Conservation (phyloP, 2,113 vertebrate species). For the Hyla sarda region DNA sequence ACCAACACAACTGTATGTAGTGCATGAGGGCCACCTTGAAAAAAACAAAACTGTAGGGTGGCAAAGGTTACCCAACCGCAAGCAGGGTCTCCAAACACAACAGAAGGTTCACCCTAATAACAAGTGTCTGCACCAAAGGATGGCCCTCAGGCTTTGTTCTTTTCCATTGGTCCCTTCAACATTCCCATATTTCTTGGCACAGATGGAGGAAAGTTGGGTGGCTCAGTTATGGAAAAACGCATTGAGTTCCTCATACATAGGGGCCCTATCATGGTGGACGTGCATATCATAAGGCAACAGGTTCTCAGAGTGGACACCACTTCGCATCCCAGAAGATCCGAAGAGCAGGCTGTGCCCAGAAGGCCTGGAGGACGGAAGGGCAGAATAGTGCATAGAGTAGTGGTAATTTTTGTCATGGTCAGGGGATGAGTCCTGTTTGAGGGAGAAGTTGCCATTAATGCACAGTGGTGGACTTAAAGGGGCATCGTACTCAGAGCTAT, state of each 20-base stretch:
- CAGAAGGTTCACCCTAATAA: slow-evolving; percentile 17
- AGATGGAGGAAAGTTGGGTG: slow-evolving; percentile 22
- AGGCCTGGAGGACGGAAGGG: slow-evolving; percentile 83
- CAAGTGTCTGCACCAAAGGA: neutral
- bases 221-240: slow-evolving; percentile 92
- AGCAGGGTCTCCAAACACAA: slow-evolving; percentile 11
- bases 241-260: slow-evolving; percentile 92
- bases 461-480: slow-evolving; percentile 89
- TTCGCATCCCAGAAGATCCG: slow-evolving; percentile 84
- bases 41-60: too few relatives aligned
- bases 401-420: slow-evolving; percentile 91
- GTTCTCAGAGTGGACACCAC: slow-evolving; percentile 90
- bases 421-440: slow-evolving; percentile 91
- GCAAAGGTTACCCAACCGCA: neutral
- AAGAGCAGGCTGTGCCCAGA: slow-evolving; percentile 86
- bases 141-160: slow-evolving; percentile 14
- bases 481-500: slow-evolving; percentile 92
- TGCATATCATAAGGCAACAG: slow-evolving; percentile 94
- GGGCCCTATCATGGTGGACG: slow-evolving; percentile 89
- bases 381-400: slow-evolving; percentile 97
- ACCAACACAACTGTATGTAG: neutral
- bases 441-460: slow-evolving; percentile 90
- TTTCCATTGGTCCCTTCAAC: neutral
- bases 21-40: neutral
- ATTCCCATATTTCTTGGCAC: slow-evolving; percentile 37